phyloP scores from a whole-genome alignment of 2,888 invertebrate species.

The Rambutsinella grinnellia region DNA sequence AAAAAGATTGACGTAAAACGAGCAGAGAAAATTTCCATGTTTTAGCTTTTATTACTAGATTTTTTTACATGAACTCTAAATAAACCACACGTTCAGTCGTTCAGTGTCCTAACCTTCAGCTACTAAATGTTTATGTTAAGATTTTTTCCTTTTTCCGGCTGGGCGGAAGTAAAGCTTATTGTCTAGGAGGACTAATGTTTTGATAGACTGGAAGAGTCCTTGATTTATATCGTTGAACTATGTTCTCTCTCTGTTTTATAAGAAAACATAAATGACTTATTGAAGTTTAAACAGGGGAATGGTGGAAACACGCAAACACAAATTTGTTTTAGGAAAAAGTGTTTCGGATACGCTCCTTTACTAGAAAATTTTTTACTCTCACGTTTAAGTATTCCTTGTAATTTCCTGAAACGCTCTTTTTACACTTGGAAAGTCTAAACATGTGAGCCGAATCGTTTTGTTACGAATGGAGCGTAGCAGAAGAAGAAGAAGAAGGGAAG shows the following conservation, averaged over 20 bases:
- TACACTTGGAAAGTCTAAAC: slow-evolving; percentile 18
- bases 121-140: not conserved
- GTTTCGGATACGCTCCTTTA: not conserved
- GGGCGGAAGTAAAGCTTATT: not conserved
- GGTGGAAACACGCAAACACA: slow-evolving; percentile 25
- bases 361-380: not conserved
- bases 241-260: not conserved
- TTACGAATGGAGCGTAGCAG: slow-evolving; percentile 43
- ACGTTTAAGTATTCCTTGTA: not conserved
- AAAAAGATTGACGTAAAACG: not conserved
- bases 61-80: not conserved
- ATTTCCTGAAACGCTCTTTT: slow-evolving; percentile 18
- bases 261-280: slow-evolving; percentile 19
- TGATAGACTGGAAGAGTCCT: not conserved
- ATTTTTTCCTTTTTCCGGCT: not conserved
- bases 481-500: slow-evolving; percentile 7
- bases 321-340: slow-evolving; percentile 22
- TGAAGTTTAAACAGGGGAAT: slow-evolving; percentile 29
- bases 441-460: slow-evolving; percentile 47
- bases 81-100: not conserved
- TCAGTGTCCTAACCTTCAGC: not conserved
- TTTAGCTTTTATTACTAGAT: not conserved
- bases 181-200: not conserved
- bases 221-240: not conserved
- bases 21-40: not conserved